These are phyloP conservation scores for Macrotrachela quadricornifera DNA, from an alignment of 1,140 invertebrate species.

Conservation along the genomic window DNA sequence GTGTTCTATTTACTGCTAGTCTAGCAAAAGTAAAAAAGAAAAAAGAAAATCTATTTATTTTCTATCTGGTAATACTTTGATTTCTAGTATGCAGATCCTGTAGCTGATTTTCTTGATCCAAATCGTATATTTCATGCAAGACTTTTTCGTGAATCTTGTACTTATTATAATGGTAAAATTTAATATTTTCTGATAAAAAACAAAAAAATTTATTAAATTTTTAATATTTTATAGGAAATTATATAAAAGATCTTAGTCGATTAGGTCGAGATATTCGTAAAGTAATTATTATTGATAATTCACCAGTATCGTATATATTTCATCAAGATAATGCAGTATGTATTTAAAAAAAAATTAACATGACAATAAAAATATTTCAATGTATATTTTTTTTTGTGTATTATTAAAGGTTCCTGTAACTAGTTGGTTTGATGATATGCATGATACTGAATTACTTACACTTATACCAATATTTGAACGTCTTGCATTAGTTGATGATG, in stretches of 20 bases:
- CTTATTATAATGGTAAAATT: conserved; percentile 98
- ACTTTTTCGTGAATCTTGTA: conserved; percentile 95
- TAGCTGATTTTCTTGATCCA: conserved; percentile 87
- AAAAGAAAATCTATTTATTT: neutral
- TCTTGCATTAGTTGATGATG: conserved; percentile 31
- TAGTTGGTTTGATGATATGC: conserved; percentile 80
- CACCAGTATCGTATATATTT: conserved; percentile 97
- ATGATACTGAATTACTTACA: conserved; percentile 71
- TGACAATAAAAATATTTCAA: no score
- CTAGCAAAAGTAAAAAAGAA: conserved; percentile 56
- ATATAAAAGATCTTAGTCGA: conserved; percentile 63
- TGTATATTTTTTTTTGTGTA: conserved; percentile 16
- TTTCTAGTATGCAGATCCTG: conserved; percentile 85
- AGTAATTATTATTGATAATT: conserved; percentile 97
- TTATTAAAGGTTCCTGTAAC: conserved; percentile 79
- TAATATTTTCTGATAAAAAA: conserved; percentile 41
- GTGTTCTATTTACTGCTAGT: conserved; percentile 94
- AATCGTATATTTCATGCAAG: conserved; percentile 88
- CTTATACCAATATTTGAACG: conserved; percentile 75
- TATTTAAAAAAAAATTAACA: no score
- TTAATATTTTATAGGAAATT: conserved; percentile 1
- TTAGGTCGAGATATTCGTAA: conserved; percentile 80
- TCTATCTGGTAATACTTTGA: conserved; percentile 10
- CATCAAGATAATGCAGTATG: conserved; percentile 98
- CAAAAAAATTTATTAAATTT: neutral